phyloP scores from a whole-genome alignment of 2,888 invertebrate species.

The Thyatira batis region DNA sequence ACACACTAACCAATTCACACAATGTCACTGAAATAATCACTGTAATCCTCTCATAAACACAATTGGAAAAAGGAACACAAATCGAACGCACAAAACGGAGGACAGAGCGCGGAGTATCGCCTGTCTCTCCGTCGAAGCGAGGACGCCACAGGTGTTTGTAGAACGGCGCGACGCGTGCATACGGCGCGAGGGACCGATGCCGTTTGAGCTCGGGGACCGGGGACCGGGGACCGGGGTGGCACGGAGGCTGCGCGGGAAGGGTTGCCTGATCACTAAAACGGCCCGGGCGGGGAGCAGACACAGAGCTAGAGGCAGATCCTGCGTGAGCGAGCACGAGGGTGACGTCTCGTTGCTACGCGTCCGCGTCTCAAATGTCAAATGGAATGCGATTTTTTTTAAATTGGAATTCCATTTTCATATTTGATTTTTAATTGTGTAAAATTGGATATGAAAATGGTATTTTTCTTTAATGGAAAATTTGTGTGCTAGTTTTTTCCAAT shows the following conservation, averaged over 20 bases:
- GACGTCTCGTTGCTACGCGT: slow-evolving; percentile 32
- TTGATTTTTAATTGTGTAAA: too few relatives aligned
- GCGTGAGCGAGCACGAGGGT: slow-evolving; percentile 35
- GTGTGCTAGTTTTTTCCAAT: too few relatives aligned
- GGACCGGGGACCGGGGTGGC: slow-evolving; percentile 29
- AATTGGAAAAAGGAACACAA: slow-evolving; percentile 35
- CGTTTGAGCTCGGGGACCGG: slow-evolving; percentile 44
- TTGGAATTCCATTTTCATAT: background rate
- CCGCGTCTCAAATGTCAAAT: background rate
- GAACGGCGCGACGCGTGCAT: slow-evolving; percentile 36
- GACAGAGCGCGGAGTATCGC: slow-evolving; percentile 23
- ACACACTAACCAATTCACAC: slow-evolving; percentile 25
- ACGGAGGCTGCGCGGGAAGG: slow-evolving; percentile 39
- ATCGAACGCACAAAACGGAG: slow-evolving; percentile 34
- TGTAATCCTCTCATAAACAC: slow-evolving; percentile 54
- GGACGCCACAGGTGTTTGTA: slow-evolving; percentile 61
- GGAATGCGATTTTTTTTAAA: background rate
- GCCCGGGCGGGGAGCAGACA: too few relatives aligned
- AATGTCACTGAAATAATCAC: slow-evolving; percentile 47
- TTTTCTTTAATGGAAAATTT: too few relatives aligned
- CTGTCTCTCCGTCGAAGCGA: slow-evolving; percentile 8
- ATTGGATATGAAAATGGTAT: too few relatives aligned
- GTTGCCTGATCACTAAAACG: slow-evolving; percentile 61
- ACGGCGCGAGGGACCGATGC: slow-evolving; percentile 46
- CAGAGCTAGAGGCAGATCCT: slow-evolving; percentile 55